Conservation (phyloP, 2,113 vertebrate genomes). For the Ailurus styani region DNA sequence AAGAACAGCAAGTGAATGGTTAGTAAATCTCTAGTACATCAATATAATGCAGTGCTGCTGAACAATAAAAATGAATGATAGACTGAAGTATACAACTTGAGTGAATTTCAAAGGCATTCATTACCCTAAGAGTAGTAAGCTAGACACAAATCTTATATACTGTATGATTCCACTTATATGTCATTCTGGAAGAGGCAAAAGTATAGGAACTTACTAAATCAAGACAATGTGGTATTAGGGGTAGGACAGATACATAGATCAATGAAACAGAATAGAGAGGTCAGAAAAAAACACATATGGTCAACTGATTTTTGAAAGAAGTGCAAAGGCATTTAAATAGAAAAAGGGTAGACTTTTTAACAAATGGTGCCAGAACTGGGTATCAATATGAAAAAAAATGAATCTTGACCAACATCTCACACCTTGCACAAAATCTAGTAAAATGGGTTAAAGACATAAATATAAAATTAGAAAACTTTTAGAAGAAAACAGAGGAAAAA, state of each 20-base stretch:
- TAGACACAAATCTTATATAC: background rate
- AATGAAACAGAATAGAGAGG: background rate
- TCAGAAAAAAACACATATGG: background rate
- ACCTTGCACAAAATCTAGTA: background rate
- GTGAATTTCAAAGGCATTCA: background rate
- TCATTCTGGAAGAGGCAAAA: conserved; percentile 28
- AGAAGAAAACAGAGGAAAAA: background rate
- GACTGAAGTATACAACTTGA: background rate
- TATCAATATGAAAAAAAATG: background rate
- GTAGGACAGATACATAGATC: background rate
- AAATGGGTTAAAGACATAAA: background rate
- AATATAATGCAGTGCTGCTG: background rate
- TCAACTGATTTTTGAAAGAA: background rate
- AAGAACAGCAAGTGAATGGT: background rate
- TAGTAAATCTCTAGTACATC: background rate
- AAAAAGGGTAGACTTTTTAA: background rate
- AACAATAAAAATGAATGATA: background rate
- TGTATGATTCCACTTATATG: background rate
- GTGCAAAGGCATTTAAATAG: background rate
- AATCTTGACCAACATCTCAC: background rate
- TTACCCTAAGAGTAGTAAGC: background rate
- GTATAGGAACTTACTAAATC: background rate
- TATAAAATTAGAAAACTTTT: background rate
- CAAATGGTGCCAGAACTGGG: background rate
- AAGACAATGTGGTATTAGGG: background rate